Base-by-base conservation (phyloP, 2,113 vertebrate species). In the Rhegmatorhina hoffmannsi region DNA sequence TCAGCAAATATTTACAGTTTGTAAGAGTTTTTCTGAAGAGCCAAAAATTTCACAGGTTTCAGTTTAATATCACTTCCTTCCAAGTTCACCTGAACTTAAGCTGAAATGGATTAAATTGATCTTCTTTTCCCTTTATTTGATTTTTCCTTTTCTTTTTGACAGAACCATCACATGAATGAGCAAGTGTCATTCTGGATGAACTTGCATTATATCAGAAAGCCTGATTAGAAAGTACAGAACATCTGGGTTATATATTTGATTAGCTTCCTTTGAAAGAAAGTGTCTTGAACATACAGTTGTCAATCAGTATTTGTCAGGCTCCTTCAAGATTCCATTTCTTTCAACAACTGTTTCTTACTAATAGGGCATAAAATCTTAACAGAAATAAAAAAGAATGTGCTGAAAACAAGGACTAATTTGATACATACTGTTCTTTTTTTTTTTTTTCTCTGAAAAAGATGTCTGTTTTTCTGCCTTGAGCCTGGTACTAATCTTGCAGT, bases 201-300 rank as follows among this genome's bases (percentile, higher is more conserved):
- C 81, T 59, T 95, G 88, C 53, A 93, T 95, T 96, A 75, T 95
- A 87, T 52, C 66, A 92, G 47, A 92, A 79, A 34, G 55, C 28
- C 82, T 93, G 75, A 95, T 96, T 95, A 94, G 66, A 74, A 95
- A 92, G 89, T 84, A 88, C 90, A 84, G 66, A 95, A 89, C 34
- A 91, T 60, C 92, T 79, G 68, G 75, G 74, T 67, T 93, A 66
- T 72, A 64, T 84, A 80, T 95, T 97, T 95, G 91, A 86, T 93
- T 50, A 92, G 40, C 26, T 86, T 84, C 62, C 55, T 95, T 69
- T 92, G 72, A 89, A 88, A 83, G 44, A 74, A 56, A 49, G 38
- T 26, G 93, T 58, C 89, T 66, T 75, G 69, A 82, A 67, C 43
- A 18, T 94, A 47, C 33, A 74, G 25, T 58, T 96, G 64, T 70